phyloP scores from a whole-genome alignment of 1,140 invertebrate species.

The Apis laboriosa region DNA sequence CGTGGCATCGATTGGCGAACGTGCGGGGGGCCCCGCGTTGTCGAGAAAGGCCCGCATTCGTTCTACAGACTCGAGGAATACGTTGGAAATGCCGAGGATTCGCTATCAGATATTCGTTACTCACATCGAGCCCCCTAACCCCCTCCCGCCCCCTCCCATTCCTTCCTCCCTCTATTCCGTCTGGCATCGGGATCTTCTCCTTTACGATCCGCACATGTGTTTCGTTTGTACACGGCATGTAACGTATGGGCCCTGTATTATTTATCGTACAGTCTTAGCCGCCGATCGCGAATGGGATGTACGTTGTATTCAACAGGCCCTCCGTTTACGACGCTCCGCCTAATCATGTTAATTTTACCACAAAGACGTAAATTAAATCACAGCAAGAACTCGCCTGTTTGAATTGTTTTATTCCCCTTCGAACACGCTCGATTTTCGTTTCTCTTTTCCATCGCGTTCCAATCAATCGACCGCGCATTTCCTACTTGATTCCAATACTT shows the following conservation, averaged over 20 bases:
- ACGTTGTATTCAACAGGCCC: slow-evolving; percentile 54
- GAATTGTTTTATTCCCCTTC: slow-evolving; percentile 4
- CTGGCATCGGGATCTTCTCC: slow-evolving; percentile 51
- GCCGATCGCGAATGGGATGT: slow-evolving; percentile 61
- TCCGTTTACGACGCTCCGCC: slow-evolving; percentile 53
- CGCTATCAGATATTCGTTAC: slow-evolving; percentile 75
- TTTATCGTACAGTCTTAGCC: slow-evolving; percentile 64
- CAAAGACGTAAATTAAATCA: slow-evolving; percentile 56
- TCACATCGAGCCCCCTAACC: slow-evolving; percentile 64
- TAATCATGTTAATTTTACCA: slow-evolving; percentile 64
- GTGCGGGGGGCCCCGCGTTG: slow-evolving; percentile 61
- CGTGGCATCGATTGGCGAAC: slow-evolving; percentile 55
- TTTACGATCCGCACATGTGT: slow-evolving; percentile 63
- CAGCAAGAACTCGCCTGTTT: slow-evolving; percentile 10
- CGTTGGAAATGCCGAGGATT: slow-evolving; percentile 69
- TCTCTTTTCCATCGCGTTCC: not conserved
- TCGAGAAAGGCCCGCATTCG: slow-evolving; percentile 68
- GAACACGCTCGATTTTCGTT: slow-evolving; percentile 31
- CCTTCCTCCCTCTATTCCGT: slow-evolving; percentile 34
- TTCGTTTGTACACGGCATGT: slow-evolving; percentile 64
- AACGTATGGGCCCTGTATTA: slow-evolving; percentile 63
- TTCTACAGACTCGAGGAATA: slow-evolving; percentile 62
- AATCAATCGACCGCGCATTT: not conserved
- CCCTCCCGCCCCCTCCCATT: not conserved
- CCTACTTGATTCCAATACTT: not conserved